Base-by-base conservation (phyloP, 2,888 invertebrate genomes). In the Leptinotarsa tumamoca region DNA sequence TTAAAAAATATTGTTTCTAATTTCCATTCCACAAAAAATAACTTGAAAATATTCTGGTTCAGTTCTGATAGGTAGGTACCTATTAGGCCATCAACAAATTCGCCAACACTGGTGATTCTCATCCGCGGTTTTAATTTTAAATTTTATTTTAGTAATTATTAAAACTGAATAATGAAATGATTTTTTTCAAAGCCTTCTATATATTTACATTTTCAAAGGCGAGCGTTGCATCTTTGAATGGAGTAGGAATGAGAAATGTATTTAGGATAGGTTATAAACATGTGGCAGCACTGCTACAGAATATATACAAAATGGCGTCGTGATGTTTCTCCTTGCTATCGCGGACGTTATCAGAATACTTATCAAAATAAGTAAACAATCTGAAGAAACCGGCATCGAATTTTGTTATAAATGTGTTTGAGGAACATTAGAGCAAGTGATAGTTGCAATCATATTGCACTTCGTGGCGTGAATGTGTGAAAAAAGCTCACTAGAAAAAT, bases 271-370 rank as follows among this genome's bases (percentile, higher is more conserved):
- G 67, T 72, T 66, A 63, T 51, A 61, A 33, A 63, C 69, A 69
- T 56, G 58, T 67, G 78, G 81, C 80, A 78, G 75, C 75, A 78
- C 79, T 81, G 84, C 75, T 43, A 73, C 68, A 76, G 79, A 69
- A 56, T 82, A 82, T 80, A 83, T 76, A 82, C 85, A 87, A 87
- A 83, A 87, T 87, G 87, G 87, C 87, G 86, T 83, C 84, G 84
- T 80, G 79, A 80, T 82, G 84, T 81, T 83, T 81, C 80, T 84
- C 83, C 81, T 84, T 84, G 84, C 83, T 82, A 81, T 82, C 84
- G 82, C 81, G 80, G 82, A 80, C 79, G 81, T 84, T 82, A 82
- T 84, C 81, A 79, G 79, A 80, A 79, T 78, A 80, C 77, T 81
- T 78, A 80, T 81, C 80, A 74, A 77, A 76, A 81, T 83, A 82